Percentiles rank a stretch among this genome's conserved stretches.
Evolutionary conservation across 92 coral and sea anemone species (phyloP).

Genomic region (Phenganax stokvisi): DNA sequence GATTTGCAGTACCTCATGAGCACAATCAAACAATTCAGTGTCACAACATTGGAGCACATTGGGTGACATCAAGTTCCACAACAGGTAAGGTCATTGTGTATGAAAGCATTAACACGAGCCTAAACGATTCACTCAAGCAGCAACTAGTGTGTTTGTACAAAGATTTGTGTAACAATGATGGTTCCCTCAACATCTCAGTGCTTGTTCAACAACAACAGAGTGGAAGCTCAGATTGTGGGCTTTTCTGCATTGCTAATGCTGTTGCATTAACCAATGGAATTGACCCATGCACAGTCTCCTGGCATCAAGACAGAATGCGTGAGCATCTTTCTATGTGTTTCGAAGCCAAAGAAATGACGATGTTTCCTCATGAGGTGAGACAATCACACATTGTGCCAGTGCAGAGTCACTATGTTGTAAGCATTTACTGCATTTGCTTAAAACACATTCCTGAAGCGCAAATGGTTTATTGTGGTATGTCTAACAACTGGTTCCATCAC

Average conservation of each 20-base stretch:
- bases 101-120: not conserved
- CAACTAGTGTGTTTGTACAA: slow-evolving; percentile 1
- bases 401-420: not conserved
- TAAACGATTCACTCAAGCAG: not conserved
- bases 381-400: not conserved
- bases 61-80: slow-evolving; percentile 16
- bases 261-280: slow-evolving; percentile 6
- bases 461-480: not conserved
- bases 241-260: slow-evolving; percentile 5
- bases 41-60: slow-evolving; percentile 20
- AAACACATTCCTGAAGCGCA: not conserved
- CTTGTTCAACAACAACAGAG: slow-evolving; percentile 1
- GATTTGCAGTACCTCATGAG: not conserved
- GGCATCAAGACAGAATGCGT: slow-evolving; percentile 6
- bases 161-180: not conserved
- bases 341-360: not conserved
- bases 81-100: slow-evolving; percentile 14
- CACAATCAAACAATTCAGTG: slow-evolving; percentile 1
- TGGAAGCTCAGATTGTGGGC: not conserved
- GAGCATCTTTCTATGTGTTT: slow-evolving; percentile 4
- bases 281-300: slow-evolving; percentile 2
- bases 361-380: not conserved
- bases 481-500: slow-evolving; percentile 1
- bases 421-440: not conserved
- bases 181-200: not conserved